phyloP scores from a whole-genome alignment of 2,888 invertebrate species.

The Salticus scenicus region DNA sequence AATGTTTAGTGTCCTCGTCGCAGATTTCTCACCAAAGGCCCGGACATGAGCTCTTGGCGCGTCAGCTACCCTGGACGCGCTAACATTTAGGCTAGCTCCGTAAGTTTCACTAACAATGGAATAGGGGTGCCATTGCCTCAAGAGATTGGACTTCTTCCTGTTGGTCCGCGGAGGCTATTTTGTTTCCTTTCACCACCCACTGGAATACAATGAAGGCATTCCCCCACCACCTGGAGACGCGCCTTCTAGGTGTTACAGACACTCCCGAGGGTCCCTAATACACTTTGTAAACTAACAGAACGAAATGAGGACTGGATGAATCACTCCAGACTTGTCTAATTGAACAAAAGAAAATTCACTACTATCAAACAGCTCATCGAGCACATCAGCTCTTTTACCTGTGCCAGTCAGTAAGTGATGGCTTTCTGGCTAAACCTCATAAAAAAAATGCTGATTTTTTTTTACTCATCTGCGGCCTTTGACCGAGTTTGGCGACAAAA shows the following conservation, averaged over 20 bases:
- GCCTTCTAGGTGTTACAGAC: not conserved
- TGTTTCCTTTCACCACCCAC: not conserved
- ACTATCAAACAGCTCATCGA: not conserved
- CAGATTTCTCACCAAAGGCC: conserved; percentile 11
- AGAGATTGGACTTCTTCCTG: not conserved
- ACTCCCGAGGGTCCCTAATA: no score
- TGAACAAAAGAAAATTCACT: no score
- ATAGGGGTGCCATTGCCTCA: not conserved
- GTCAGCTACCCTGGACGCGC: conserved; percentile 20
- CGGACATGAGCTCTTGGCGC: conserved; percentile 10
- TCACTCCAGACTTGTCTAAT: no score
- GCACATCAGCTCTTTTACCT: conserved; percentile 20
- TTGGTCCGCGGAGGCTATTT: not conserved
- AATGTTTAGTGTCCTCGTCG: conserved; percentile 17
- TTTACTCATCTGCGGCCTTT: conserved; percentile 3
- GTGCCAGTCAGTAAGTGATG: not conserved
- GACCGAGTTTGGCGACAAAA: conserved; percentile 17
- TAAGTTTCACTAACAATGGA: not conserved
- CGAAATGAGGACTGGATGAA: no score
- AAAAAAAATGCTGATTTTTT: not conserved
- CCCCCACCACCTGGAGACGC: not conserved
- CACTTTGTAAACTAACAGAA: no score
- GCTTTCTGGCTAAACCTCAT: not conserved
- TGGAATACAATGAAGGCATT: not conserved
- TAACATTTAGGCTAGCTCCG: not conserved